Evolutionary conservation across 2,888 invertebrate genomes (phyloP), one percentile per base, ranked within the genome.

Genomic region (Chrysotoxum bicinctum): DNA sequence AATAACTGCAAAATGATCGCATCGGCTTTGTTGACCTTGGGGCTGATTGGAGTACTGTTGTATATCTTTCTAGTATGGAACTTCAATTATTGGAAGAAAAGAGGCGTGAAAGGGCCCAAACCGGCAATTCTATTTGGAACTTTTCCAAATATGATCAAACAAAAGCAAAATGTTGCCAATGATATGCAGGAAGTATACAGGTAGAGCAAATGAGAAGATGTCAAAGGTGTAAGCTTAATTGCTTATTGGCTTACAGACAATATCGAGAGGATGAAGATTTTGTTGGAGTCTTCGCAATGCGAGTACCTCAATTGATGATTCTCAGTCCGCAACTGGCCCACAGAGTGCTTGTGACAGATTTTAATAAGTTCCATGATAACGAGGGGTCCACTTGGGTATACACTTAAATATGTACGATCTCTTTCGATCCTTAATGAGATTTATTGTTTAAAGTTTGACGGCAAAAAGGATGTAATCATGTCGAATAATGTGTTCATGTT

Each of bases 311-410:
- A 19, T 70, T 93, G 0, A 6, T 93, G 9, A 32, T 92, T 0
- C 77, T 89, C 2, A 92, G 89, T 81, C 91, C 91, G 0, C 90
- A 92, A 6, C 43, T 92, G 9, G 90, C 91, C 0, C 87, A 87
- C 8, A 90, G 90, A 7, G 88, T 93, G 1, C 88, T 92, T 12
- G 91, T 93, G 12, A 91, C 89, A 12, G 91, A 93, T 45, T 93
- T 93, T 16, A 90, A 90, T 9, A 76, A 88, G 45, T 92, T 92
- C 54, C 90, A 90, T 32, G 92, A 92, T 60, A 91, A 91, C 56
- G 90, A 90, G 82, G 60, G 87, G 35, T 75, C 88, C 0, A 62
- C 30, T 43, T 88, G 88, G 88, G 90, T 90, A 79, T 82, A 88
- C 1, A 21, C 19, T 8, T 37, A 2, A 12, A 35, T 2, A 37